A percentile compares a stretch with the other conserved stretches of the same genome.
phyloP scores from a whole-genome alignment of 2,797 vertebrate genomes.

The Lacerta viridis region DNA sequence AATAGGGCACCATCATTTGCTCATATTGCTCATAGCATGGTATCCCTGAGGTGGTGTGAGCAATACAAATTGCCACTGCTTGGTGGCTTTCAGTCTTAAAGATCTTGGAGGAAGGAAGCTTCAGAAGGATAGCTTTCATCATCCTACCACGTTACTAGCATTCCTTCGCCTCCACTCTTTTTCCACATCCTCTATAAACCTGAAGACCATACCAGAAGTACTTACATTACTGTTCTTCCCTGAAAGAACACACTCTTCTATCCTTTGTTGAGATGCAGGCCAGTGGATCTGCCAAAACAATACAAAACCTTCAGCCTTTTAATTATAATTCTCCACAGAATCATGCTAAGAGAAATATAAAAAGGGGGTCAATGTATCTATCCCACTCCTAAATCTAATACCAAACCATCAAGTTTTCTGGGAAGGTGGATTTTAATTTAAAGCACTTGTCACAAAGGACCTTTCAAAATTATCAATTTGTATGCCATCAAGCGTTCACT shows the following conservation, averaged over 20 bases:
- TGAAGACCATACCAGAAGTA: constrained; percentile 50
- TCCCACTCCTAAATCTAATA: not conserved
- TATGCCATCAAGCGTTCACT: not conserved
- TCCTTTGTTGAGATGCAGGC: constrained; percentile 93
- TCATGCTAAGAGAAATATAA: not conserved
- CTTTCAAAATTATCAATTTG: not conserved
- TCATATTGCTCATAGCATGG: not conserved
- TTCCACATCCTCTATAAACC: not conserved
- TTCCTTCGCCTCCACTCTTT: not conserved
- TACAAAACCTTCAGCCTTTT: not conserved
- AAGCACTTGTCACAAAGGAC: not conserved
- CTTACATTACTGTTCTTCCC: constrained; percentile 98
- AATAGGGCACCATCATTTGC: not conserved
- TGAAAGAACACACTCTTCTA: constrained; percentile 94
- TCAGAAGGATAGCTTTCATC: not conserved
- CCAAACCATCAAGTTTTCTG: not conserved
- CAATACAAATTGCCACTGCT: not conserved
- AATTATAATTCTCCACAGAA: not conserved
- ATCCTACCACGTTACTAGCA: not conserved
- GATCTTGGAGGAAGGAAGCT: too few relatives aligned
- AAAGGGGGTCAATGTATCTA: not conserved
- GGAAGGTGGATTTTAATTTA: not conserved
- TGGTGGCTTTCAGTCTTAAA: not conserved
- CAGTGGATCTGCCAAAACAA: constrained; percentile 92
- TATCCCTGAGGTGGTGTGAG: not conserved